Percentiles rank a stretch among this genome's conserved stretches.
Evolutionary conservation across 2,113 vertebrate genomes (phyloP).

Genomic region (Ondatra zibethicus): DNA sequence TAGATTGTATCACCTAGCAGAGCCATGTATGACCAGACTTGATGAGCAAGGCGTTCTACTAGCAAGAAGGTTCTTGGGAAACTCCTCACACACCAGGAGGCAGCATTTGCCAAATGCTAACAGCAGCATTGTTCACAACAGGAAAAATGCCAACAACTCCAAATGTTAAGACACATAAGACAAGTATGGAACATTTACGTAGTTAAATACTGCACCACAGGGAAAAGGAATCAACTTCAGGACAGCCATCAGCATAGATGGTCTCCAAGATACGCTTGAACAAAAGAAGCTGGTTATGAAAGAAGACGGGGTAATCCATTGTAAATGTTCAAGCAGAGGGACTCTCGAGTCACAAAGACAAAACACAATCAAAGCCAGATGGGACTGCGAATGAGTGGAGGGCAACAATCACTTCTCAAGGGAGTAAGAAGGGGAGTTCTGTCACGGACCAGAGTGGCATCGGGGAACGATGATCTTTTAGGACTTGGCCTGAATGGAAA

Average conservation of each 20-base stretch:
- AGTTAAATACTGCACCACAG: not conserved
- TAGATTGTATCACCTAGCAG: not conserved
- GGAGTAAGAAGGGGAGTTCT: not conserved
- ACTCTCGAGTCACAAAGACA: not conserved
- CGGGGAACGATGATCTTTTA: not conserved
- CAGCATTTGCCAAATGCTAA: not conserved
- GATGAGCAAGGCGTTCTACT: not conserved
- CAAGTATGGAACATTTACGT: not conserved
- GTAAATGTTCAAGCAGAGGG: not conserved
- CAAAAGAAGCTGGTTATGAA: not conserved
- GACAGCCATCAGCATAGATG: not conserved
- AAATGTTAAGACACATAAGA: not conserved
- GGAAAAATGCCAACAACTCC: not conserved
- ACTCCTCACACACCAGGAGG: not conserved
- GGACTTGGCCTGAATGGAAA: not conserved
- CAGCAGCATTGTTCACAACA: not conserved
- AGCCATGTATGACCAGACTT: not conserved
- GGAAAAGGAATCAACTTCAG: constrained; percentile 4
- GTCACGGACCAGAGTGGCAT: not conserved
- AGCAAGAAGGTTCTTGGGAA: not conserved
- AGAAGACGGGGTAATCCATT: not conserved
- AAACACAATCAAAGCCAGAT: not conserved
- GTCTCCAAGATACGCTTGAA: constrained; percentile 12
- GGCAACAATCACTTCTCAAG: not conserved
- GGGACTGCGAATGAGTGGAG: not conserved